phyloP scores from a whole-genome alignment of 2,888 invertebrate species.

The Silvanus unidentatus region DNA sequence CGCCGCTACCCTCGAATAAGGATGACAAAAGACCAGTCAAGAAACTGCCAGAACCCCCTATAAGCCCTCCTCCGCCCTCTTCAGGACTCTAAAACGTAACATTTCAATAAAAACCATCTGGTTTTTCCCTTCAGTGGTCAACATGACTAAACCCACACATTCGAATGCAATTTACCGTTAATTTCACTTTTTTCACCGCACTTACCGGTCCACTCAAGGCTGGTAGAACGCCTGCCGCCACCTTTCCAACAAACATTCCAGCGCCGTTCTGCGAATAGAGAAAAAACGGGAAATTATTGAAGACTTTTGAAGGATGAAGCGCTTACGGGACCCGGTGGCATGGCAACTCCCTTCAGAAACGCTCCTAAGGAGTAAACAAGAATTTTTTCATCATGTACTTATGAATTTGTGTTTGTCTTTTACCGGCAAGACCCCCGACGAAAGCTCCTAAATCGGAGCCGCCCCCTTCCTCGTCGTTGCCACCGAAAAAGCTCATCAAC shows the following conservation, averaged over 20 bases:
- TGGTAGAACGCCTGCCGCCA: conserved; percentile 39
- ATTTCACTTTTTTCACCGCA: conserved; percentile 10
- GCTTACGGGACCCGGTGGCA: conserved; percentile 42
- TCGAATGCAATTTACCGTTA: not conserved
- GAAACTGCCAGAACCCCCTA: conserved; percentile 38
- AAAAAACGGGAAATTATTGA: conserved; percentile 6
- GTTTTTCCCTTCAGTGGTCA: no score
- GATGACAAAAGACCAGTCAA: conserved; percentile 33
- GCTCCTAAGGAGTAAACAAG: conserved; percentile 29
- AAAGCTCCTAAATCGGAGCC: conserved; percentile 47
- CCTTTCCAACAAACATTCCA: conserved; percentile 41
- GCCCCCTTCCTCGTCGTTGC: conserved; percentile 39
- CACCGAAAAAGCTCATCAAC: conserved; percentile 41
- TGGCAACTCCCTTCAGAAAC: conserved; percentile 41
- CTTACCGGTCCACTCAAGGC: conserved; percentile 45
- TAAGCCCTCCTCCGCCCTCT: conserved; percentile 10
- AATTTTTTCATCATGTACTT: no score
- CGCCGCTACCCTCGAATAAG: conserved; percentile 18
- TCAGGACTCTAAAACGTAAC: no score
- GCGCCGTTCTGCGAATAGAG: conserved; percentile 42
- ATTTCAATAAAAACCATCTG: no score
- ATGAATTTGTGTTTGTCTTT: no score
- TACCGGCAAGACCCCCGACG: conserved; percentile 37
- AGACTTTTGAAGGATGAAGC: conserved; percentile 1
- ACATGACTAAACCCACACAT: not conserved